These are phyloP conservation scores for Pollicipes pollicipes DNA, from an alignment of 1,140 invertebrate genomes.

Conservation along the genomic window DNA sequence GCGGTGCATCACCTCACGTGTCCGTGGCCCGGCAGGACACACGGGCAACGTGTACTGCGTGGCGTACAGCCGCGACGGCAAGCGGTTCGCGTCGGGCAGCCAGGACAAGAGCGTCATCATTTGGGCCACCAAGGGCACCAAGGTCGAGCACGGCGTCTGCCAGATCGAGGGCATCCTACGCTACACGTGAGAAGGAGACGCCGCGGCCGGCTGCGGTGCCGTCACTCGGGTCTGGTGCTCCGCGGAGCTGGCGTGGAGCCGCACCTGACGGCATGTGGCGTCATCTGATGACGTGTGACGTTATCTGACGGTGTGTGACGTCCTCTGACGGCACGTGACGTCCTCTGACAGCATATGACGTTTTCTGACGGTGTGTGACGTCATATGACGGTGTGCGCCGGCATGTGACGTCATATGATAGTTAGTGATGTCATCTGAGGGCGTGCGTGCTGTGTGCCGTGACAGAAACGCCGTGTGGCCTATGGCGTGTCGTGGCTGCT, in stretches of 20 bases:
- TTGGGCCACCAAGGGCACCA: slow-evolving; percentile 66
- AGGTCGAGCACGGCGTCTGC: background rate
- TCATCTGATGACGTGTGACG: background rate
- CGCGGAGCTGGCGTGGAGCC: no score
- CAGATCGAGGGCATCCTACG: slow-evolving; percentile 82
- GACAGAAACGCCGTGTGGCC: no score
- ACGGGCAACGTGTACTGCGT: slow-evolving; percentile 89
- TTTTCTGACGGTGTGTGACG: background rate
- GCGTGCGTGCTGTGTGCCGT: background rate
- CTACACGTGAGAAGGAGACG: slow-evolving; percentile 58
- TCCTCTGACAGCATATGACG: background rate
- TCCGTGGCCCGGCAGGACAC: slow-evolving; percentile 39
- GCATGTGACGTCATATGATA: no score
- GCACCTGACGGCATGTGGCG: background rate
- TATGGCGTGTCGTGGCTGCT: no score
- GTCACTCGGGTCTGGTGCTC: no score
- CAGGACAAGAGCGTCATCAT: slow-evolving; percentile 96
- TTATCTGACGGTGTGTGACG: background rate
- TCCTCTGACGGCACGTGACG: no score
- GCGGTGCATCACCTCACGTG: no score
- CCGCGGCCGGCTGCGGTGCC: background rate
- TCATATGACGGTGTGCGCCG: no score
- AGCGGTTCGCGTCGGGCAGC: slow-evolving; percentile 90
- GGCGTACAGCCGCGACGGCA: slow-evolving; percentile 81
- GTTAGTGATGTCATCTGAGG: background rate